Base-by-base conservation (phyloP, 2,113 vertebrate species). In the Clinocottus analis region DNA sequence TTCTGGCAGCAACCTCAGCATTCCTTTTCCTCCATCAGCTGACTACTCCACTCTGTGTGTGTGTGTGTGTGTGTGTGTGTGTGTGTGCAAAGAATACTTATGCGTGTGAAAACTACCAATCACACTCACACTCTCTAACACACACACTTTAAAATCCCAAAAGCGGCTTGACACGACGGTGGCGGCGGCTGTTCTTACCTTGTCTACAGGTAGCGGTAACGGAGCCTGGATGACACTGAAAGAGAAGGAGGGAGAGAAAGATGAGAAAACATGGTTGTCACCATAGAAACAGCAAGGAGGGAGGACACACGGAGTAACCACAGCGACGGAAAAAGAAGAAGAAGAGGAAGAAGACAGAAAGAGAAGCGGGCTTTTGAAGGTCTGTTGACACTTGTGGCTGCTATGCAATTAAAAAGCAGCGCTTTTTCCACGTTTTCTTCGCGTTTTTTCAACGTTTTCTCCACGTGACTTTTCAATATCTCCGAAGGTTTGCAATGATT, bases 201-300 rank as follows among this genome's bases (percentile, higher is more conserved):
- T 99, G 93, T 99, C 98, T 95, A 98, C 95, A 93, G 98, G 98
- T 95, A 97, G 96, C 89, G 98, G 96, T 91, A 98, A 94, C 72
- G 98, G 96, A 92, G 97, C 94, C 94, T 98, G 98, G 95, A 99
- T 98, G 93, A 98, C 97, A 94, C 98, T 99, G 91, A 69, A 94
- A 92, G 84, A 80, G 70, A 85, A 89, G 89, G 45, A 89, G n/a
- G n/a, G 68, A 91, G 49, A 51, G 47, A 51, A 17, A 8, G 82
- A 61, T 65, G 72, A 80, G 45, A 75, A 82, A 83, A 85, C 82
- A 74, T 27, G 29, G 85, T 80, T 0, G 71, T 92, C 67, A 84
- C 89, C 86, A 87, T 87, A 84, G 87, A 85, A 92, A 91, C 90
- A 85, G 33, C 82, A 76, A 53, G 45, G 77, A 80, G 65, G 35